Evolutionary conservation across 2,113 vertebrate genomes (phyloP).

Genomic region (Rutilus rutilus): DNA sequence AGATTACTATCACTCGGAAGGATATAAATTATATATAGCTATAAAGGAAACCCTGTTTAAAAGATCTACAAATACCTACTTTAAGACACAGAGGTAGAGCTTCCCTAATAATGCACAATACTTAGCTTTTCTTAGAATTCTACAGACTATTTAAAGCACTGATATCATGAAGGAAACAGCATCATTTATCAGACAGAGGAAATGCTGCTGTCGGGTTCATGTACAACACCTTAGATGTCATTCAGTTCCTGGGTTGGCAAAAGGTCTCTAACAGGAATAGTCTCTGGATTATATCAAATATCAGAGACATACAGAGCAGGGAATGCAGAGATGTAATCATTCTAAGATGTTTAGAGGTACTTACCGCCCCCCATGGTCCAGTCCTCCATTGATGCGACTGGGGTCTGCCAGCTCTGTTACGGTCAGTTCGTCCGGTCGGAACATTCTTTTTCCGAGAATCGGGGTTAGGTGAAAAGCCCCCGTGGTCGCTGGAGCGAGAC

Average conservation of each 20-base stretch:
- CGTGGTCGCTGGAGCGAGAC: slow-evolving; percentile 77
- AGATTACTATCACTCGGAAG: neutral
- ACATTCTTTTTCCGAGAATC: slow-evolving; percentile 73
- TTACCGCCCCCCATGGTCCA: slow-evolving; percentile 97
- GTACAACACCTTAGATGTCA: neutral
- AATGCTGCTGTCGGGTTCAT: slow-evolving; percentile 14
- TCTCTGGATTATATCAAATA: neutral
- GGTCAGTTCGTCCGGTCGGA: slow-evolving; percentile 60
- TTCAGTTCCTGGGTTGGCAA: neutral
- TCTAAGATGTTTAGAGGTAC: slow-evolving; percentile 60
- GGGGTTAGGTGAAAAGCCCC: slow-evolving; percentile 74
- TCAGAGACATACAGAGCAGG: neutral
- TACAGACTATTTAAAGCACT: slow-evolving; percentile 38
- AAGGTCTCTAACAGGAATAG: neutral
- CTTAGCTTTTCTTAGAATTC: slow-evolving; percentile 34
- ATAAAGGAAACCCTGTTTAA: neutral
- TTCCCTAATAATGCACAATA: neutral
- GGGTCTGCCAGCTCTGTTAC: slow-evolving; percentile 67
- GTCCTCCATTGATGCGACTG: slow-evolving; percentile 93
- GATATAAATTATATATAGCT: neutral
- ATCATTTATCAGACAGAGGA: slow-evolving; percentile 45
- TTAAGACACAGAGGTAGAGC: neutral
- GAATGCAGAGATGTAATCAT: neutral
- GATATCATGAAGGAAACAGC: slow-evolving; percentile 36
- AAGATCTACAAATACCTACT: neutral